These are phyloP conservation scores for Pica pica DNA, from an alignment of 2,113 vertebrate species.

Conservation along the genomic window DNA sequence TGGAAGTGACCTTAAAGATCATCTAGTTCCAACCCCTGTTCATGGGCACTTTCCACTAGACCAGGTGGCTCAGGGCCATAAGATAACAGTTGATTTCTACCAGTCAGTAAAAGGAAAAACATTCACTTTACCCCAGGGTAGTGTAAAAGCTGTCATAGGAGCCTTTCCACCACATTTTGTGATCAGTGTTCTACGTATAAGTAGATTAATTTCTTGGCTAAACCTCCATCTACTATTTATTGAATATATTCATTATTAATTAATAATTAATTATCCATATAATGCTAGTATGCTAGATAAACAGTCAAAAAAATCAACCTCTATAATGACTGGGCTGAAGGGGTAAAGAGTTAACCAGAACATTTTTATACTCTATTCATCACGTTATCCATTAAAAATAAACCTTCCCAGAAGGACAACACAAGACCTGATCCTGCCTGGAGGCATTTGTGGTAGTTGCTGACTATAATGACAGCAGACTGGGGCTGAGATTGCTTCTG, in stretches of 20 bases:
- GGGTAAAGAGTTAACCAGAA: background rate
- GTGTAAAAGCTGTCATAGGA: background rate
- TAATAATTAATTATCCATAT: too few species aligned
- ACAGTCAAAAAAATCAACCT: background rate
- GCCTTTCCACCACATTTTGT: background rate
- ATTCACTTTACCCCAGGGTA: background rate
- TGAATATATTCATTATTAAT: too few species aligned
- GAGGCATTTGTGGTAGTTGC: background rate
- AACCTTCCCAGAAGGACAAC: background rate
- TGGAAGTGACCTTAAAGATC: background rate
- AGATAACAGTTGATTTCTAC: background rate
- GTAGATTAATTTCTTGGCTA: background rate
- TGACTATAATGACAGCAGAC: background rate
- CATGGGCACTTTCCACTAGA: background rate
- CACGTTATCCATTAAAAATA: background rate
- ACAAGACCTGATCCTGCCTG: background rate
- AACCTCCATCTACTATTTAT: background rate
- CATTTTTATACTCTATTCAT: background rate
- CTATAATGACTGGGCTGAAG: background rate
- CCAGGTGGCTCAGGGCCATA: background rate
- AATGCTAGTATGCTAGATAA: background rate
- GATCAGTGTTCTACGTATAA: background rate
- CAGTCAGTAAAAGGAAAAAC: background rate
- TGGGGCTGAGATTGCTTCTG: background rate
- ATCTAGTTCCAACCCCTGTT: background rate